phyloP scores from a whole-genome alignment of 1,140 invertebrate genomes.

The Plutomurus gul region DNA sequence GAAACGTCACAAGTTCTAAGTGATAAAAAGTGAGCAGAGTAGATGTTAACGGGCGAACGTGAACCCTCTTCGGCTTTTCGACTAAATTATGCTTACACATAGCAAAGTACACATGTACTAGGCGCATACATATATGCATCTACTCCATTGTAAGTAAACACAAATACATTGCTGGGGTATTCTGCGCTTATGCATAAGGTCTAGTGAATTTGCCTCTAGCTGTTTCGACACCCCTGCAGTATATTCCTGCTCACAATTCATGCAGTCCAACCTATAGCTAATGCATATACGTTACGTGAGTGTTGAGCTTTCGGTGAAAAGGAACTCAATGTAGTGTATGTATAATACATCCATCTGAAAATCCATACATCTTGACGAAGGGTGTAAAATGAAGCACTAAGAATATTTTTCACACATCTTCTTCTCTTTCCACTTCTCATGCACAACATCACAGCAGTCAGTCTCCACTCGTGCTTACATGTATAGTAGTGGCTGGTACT shows the following conservation, averaged over 20 bases:
- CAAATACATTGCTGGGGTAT: too few species aligned
- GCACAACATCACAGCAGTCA: too few species aligned
- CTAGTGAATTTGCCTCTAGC: constrained; percentile 20
- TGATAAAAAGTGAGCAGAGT: constrained; percentile 42
- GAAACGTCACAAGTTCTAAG: constrained; percentile 46
- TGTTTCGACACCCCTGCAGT: neutral
- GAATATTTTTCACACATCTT: constrained; percentile 16
- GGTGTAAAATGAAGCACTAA: constrained; percentile 15
- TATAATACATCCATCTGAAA: neutral
- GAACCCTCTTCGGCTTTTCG: constrained; percentile 10
- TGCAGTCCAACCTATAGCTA: neutral
- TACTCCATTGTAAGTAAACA: neutral
- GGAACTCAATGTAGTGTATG: neutral
- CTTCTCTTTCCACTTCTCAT: too few species aligned
- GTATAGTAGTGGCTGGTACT: neutral
- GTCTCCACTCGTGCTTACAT: too few species aligned
- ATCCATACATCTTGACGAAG: neutral
- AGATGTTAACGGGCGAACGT: constrained; percentile 13
- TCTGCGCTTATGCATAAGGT: neutral
- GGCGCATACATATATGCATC: neutral
- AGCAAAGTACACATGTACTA: neutral
- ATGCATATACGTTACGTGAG: neutral
- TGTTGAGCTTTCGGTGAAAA: neutral
- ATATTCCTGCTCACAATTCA: neutral
- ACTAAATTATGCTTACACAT: constrained; percentile 28